Conservation (phyloP, 1,140 invertebrate species). For the Drosophila arizonae region DNA sequence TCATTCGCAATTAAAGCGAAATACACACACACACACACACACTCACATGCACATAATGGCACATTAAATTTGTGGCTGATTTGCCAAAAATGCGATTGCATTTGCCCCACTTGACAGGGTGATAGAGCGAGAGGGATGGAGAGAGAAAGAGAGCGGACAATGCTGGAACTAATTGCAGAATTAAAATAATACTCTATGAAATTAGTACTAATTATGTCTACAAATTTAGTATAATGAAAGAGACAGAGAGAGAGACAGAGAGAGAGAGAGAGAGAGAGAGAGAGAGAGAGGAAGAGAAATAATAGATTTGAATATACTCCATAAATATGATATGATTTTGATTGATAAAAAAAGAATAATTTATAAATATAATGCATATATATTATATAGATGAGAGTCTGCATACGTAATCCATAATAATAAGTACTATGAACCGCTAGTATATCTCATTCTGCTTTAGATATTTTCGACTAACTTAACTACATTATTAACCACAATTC, state of each 20-base stretch:
- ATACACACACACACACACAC: constrained; percentile 19
- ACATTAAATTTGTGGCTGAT: constrained; percentile 57
- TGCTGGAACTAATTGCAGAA: constrained; percentile 46
- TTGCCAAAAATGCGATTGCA: constrained; percentile 39
- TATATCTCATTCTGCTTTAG: no score
- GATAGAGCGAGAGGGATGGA: neutral
- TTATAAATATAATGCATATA: no score
- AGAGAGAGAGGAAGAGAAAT: no score
- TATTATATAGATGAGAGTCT: no score
- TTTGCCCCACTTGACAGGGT: constrained; percentile 19
- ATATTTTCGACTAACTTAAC: neutral
- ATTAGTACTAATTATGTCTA: constrained; percentile 1
- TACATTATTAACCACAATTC: neutral
- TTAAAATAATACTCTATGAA: constrained; percentile 4
- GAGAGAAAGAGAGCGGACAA: neutral
- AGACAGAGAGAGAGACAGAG: neutral
- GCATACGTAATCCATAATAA: no score
- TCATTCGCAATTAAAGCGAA: constrained; percentile 76
- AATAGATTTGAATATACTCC: no score
- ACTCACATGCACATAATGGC: constrained; percentile 21
- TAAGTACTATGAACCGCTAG: no score
- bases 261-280: no score
- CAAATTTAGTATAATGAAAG: neutral
- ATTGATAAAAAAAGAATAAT: no score
- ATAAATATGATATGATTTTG: no score